Evolutionary conservation across 2,888 invertebrate genomes (phyloP).

Genomic region (Drosophila tanythrix): DNA sequence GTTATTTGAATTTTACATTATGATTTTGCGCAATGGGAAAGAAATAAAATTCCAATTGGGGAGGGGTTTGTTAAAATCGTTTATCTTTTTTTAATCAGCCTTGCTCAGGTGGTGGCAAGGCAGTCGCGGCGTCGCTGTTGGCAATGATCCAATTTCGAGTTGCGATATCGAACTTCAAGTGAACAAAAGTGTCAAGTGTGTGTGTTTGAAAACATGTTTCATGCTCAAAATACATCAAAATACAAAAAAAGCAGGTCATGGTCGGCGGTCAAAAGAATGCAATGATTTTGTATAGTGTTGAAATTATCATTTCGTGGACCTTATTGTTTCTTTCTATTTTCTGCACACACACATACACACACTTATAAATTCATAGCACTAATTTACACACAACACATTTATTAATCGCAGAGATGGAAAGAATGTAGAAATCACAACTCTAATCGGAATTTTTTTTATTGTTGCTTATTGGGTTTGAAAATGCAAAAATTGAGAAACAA

Average conservation of each 20-base stretch:
- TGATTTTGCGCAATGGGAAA: not conserved
- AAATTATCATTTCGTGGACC: constrained; percentile 20
- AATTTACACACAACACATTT: constrained; percentile 25
- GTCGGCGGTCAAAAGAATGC: constrained; percentile 79
- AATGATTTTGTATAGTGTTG: constrained; percentile 45
- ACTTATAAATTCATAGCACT: constrained; percentile 8
- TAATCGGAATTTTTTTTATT: constrained; percentile 82
- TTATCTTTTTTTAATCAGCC: not conserved
- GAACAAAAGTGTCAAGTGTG: constrained; percentile 11
- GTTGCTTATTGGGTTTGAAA: constrained; percentile 83
- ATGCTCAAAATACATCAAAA: not conserved
- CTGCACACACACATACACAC: constrained; percentile 36
- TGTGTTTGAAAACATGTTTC: constrained; percentile 18
- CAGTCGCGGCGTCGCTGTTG: constrained; percentile 21
- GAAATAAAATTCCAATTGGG: not conserved
- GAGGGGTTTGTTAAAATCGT: not conserved
- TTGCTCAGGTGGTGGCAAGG: constrained; percentile 17
- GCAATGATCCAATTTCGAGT: constrained; percentile 36
- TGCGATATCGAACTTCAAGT: constrained; percentile 45
- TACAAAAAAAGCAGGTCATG: constrained; percentile 34
- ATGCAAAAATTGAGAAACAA: constrained; percentile 46
- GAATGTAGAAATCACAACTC: constrained; percentile 48
- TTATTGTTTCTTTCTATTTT: constrained; percentile 6
- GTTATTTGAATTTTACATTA: not conserved
- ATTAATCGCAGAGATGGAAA: constrained; percentile 30